Percentiles rank a stretch among this genome's conserved stretches.
Evolutionary conservation across 1,140 invertebrate species (phyloP).

Genomic region (Lepidurus apus): DNA sequence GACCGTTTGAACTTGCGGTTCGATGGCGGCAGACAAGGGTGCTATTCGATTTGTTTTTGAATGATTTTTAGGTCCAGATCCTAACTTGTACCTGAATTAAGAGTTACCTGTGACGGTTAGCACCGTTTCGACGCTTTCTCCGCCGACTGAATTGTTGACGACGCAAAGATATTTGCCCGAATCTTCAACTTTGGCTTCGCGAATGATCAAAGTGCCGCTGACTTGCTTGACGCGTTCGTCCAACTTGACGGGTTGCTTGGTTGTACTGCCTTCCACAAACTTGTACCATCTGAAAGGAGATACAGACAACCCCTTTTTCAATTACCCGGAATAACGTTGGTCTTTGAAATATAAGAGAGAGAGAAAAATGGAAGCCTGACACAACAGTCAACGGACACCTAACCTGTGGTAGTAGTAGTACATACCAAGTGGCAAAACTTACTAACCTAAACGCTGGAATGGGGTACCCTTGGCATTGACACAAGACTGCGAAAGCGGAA

Average conservation of each 20-base stretch:
- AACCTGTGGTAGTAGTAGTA: background rate
- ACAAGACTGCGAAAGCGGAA: slow-evolving; percentile 31
- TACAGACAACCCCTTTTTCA: slow-evolving; percentile 30
- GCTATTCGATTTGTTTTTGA: slow-evolving; percentile 48
- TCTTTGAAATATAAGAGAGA: too few relatives aligned
- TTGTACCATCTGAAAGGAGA: slow-evolving; percentile 83
- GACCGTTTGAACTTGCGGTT: slow-evolving; percentile 82
- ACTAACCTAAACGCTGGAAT: slow-evolving; percentile 31
- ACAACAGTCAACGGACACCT: background rate
- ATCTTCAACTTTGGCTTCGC: slow-evolving; percentile 81
- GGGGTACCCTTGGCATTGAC: slow-evolving; percentile 36
- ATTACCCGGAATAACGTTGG: background rate
- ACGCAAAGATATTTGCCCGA: slow-evolving; percentile 85
- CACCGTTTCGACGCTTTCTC: slow-evolving; percentile 85
- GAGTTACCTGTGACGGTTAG: slow-evolving; percentile 71
- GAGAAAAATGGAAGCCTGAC: background rate
- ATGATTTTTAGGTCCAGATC: background rate
- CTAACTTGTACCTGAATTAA: background rate
- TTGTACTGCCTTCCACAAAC: slow-evolving; percentile 74
- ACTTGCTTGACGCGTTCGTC: slow-evolving; percentile 85
- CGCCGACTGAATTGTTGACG: slow-evolving; percentile 88
- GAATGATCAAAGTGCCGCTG: slow-evolving; percentile 88
- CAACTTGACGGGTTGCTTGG: slow-evolving; percentile 74
- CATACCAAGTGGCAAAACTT: background rate
- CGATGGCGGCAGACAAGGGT: slow-evolving; percentile 75